phyloP scores from a whole-genome alignment of 2,113 vertebrate species.

The Planiliza haematocheilus region DNA sequence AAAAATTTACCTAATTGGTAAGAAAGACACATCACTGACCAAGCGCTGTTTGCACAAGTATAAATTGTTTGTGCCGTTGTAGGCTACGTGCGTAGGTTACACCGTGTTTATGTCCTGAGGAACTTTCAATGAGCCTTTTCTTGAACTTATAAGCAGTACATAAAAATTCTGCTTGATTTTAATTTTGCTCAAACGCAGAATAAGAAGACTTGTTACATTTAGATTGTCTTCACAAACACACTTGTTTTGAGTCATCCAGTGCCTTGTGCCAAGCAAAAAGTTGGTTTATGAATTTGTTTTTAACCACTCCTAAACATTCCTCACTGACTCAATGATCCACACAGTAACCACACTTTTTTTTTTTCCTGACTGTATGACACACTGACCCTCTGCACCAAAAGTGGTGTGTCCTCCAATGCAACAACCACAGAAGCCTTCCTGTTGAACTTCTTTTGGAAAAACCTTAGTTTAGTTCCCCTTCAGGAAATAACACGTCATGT shows the following conservation, averaged over 20 bases:
- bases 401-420: neutral
- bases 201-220: neutral
- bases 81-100: too few species aligned
- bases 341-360: constrained; percentile 34
- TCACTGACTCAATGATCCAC: constrained; percentile 34
- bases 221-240: neutral
- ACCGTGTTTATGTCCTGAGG: too few species aligned
- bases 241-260: constrained; percentile 9
- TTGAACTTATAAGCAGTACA: too few species aligned
- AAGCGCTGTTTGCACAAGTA: too few species aligned
- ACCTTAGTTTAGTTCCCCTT: constrained; percentile 6
- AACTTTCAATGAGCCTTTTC: too few species aligned
- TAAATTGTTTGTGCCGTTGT: too few species aligned
- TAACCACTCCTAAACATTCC: constrained; percentile 49
- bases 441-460: constrained; percentile 46
- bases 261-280: constrained; percentile 2
- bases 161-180: neutral
- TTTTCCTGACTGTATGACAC: constrained; percentile 51
- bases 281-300: constrained; percentile 54
- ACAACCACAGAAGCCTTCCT: constrained; percentile 14
- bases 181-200: neutral
- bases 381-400: constrained; percentile 31
- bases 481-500: constrained; percentile 31
- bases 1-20: too few species aligned
- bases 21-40: too few species aligned